Evolutionary conservation across 1,140 invertebrate genomes (phyloP).

Genomic region (Drusus annulatus): DNA sequence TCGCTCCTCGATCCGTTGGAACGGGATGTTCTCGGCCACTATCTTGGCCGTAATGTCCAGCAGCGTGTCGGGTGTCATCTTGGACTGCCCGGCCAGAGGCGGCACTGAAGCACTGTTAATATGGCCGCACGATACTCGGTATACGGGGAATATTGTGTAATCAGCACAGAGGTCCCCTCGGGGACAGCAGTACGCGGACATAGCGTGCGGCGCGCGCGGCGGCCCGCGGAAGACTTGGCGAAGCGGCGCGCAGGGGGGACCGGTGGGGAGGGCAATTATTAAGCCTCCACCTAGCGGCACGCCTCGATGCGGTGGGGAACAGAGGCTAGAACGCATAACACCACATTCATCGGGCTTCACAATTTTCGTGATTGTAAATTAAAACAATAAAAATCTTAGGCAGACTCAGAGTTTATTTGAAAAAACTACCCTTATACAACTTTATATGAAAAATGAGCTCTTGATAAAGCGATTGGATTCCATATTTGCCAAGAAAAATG

Average conservation of each 20-base stretch:
- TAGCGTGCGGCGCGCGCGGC: slow-evolving; percentile 43
- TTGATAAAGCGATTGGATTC: no score
- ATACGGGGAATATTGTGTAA: slow-evolving; percentile 42
- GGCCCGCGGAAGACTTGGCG: slow-evolving; percentile 54
- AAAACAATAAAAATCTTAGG: no score
- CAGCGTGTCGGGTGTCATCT: slow-evolving; percentile 74
- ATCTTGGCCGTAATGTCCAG: slow-evolving; percentile 88
- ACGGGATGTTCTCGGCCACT: slow-evolving; percentile 87
- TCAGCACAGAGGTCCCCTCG: slow-evolving; percentile 46
- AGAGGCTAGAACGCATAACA: not conserved
- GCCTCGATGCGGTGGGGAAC: slow-evolving; percentile 29
- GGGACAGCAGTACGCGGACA: slow-evolving; percentile 47
- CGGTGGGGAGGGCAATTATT: slow-evolving; percentile 35
- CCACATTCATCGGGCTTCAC: no score
- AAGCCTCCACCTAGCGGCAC: slow-evolving; percentile 43
- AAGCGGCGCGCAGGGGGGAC: slow-evolving; percentile 9
- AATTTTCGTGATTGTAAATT: no score
- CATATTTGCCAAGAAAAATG: no score
- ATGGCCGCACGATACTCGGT: slow-evolving; percentile 60
- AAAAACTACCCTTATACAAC: no score
- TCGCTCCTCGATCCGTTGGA: slow-evolving; percentile 88
- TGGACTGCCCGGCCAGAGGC: slow-evolving; percentile 10
- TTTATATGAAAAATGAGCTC: no score
- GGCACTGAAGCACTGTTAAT: slow-evolving; percentile 51
- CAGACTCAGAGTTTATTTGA: no score